Conservation (phyloP, 2,888 invertebrate species). For the Rhamphomyia laevipes region DNA sequence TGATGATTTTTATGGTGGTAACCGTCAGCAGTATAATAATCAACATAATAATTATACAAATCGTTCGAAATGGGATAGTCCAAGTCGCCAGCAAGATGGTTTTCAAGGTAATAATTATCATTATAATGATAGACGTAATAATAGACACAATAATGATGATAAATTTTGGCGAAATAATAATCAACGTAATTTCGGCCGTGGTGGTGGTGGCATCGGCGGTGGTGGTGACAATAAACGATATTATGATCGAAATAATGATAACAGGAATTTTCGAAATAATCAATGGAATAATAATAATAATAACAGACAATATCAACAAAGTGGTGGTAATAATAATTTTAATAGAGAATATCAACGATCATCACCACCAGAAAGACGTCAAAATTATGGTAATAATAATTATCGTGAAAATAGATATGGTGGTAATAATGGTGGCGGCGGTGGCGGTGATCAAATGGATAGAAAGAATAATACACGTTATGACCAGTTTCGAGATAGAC, state of each 20-base stretch:
- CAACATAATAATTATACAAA: conserved; percentile 10
- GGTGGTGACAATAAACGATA: conserved; percentile 13
- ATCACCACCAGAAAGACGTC: conserved; percentile 10
- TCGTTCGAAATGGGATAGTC: conserved; percentile 30
- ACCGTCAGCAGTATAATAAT: conserved; percentile 6
- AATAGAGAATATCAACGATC: neutral
- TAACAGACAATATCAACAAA: too few relatives aligned
- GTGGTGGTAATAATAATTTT: too few relatives aligned
- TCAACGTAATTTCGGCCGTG: conserved; percentile 9
- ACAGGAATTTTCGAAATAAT: too few relatives aligned
- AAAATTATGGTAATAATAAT: conserved; percentile 6
- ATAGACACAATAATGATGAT: too few relatives aligned
- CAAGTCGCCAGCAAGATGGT: conserved; percentile 10
- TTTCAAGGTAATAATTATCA: conserved; percentile 4
- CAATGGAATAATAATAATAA: too few relatives aligned
- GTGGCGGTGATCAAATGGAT: conserved; percentile 2
- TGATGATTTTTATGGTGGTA: conserved; percentile 7
- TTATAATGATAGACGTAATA: too few relatives aligned
- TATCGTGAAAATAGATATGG: conserved; percentile 1
- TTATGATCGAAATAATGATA: conserved; percentile 13
- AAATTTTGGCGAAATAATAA: conserved; percentile 5
- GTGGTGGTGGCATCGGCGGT: conserved; percentile 14
- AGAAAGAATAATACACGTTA: conserved; percentile 5
- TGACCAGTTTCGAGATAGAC: conserved; percentile 6
- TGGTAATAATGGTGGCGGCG: neutral